Evolutionary conservation across 2,113 vertebrate genomes (phyloP), one percentile per base, ranked within the genome.

Genomic region (Egretta garzetta): DNA sequence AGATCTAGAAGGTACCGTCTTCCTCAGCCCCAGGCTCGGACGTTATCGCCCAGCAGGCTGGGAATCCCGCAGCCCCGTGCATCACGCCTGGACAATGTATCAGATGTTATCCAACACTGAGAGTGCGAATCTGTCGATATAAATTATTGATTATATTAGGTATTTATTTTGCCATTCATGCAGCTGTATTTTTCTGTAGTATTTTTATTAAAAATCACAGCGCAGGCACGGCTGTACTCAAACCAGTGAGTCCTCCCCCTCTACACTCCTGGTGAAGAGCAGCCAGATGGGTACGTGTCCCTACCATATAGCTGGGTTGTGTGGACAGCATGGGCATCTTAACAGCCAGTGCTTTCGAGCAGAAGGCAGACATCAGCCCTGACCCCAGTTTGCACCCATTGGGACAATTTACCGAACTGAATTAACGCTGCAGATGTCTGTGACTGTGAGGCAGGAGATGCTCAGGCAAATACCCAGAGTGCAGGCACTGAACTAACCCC

Each of bases 41-140:
- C 0, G 7, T 41, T 59, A 6, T 70, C 52, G 75, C 39, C 66
- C 7, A 0, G 35, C 53, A 37, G 59, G 8, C 7, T 30, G 10
- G 4, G 50, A 18, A 39, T 33, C 37, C 58, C 0, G 0, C 64
- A 43, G 76, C 23, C 64, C n/a, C 0, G 0, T 3, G 35, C n/a
- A 23, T 35, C 28, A 3, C 2, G 1, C 9, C 0, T 5, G 50
- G 47, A 11, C 49, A 15, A 23, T 2, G 6, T 11, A 1, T 16
- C 0, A 0, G 52, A 8, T 52, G 60, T 32, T 60, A 12, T 8
- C 43, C 5, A 28, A 27, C 28, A 9, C 1, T 20, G n/a, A 47
- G 5, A 33, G 18, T 19, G 53, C 37, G 28, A 45, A 62, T 30
- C 7, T 30, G 33, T 18, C 2, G 0, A 33, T 30, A 37, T 8